Conservation (phyloP, 2,797 vertebrate genomes). For the Parambassis ranga region DNA sequence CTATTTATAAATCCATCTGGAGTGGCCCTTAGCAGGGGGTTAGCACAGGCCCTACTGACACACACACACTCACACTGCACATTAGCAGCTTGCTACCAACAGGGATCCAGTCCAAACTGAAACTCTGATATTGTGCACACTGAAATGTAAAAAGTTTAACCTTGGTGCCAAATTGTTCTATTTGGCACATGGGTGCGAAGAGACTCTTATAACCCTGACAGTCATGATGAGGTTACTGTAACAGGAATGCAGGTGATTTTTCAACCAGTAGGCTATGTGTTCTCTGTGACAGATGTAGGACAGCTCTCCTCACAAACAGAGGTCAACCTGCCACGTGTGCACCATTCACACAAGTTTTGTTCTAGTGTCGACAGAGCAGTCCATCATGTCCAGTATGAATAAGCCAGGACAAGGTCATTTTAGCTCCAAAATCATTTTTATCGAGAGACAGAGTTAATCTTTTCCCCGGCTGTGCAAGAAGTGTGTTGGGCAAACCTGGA, state of each 20-base stretch:
- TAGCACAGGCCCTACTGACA: constrained; percentile 59
- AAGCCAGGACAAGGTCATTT: not conserved
- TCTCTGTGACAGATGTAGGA: constrained; percentile 50
- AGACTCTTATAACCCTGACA: not conserved
- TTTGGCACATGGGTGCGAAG: not conserved
- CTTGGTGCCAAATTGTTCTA: no score
- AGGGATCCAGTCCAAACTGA: constrained; percentile 62
- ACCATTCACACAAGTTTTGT: constrained; percentile 16
- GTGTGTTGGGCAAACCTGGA: not conserved
- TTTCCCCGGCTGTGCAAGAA: not conserved
- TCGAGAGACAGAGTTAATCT: no score
- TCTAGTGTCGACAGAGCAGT: constrained; percentile 3
- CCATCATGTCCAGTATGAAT: not conserved
- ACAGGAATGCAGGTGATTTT: constrained; percentile 25
- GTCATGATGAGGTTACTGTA: not conserved
- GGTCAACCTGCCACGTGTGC: not conserved
- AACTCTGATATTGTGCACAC: constrained; percentile 19
- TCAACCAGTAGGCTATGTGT: constrained; percentile 24
- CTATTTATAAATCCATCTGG: constrained; percentile 83
- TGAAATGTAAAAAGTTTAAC: constrained; percentile 15
- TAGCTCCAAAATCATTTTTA: not conserved
- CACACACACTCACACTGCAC: constrained; percentile 30
- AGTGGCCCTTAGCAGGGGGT: constrained; percentile 72
- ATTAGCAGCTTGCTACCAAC: constrained; percentile 68
- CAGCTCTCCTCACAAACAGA: not conserved